Evolutionary conservation across 2,888 invertebrate genomes (phyloP).

Genomic region (Hipparchia semele): DNA sequence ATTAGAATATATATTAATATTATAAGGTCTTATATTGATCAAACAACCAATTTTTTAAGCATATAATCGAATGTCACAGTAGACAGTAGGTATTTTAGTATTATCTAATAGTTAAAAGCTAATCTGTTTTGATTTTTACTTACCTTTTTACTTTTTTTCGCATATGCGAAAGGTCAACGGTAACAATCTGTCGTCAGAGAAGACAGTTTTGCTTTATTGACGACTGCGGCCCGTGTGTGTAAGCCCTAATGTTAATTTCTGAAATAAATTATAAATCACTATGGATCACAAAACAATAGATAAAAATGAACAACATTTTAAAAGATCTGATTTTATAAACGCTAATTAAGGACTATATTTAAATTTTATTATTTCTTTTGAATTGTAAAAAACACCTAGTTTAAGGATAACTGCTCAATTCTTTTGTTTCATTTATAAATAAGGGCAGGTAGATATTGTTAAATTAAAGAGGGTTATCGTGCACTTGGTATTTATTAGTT

Average conservation of each 20-base stretch:
- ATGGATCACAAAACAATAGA: slow-evolving; percentile 10
- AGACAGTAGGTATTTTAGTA: no score
- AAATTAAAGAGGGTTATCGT: no score
- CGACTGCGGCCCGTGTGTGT: neutral
- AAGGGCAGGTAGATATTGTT: neutral
- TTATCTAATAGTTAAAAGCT: no score
- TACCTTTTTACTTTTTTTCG: no score
- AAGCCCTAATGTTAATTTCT: slow-evolving; percentile 2
- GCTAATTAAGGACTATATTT: slow-evolving; percentile 5
- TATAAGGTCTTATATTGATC: no score
- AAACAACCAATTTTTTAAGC: neutral
- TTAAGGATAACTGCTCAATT: slow-evolving; percentile 23
- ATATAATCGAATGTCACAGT: neutral
- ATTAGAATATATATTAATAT: no score
- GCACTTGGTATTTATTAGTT: no score
- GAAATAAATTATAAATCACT: neutral
- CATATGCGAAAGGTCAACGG: no score
- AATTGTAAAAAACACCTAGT: slow-evolving; percentile 3
- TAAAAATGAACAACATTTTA: slow-evolving; percentile 4
- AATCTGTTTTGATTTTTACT: no score
- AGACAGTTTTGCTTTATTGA: no score
- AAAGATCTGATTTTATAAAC: slow-evolving; percentile 13
- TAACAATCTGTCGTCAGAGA: no score
- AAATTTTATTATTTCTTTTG: slow-evolving; percentile 6
- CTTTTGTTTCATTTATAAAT: slow-evolving; percentile 12